These are phyloP conservation scores for Gadopsis marmoratus DNA, from an alignment of 2,797 vertebrate species.

Conservation along the genomic window DNA sequence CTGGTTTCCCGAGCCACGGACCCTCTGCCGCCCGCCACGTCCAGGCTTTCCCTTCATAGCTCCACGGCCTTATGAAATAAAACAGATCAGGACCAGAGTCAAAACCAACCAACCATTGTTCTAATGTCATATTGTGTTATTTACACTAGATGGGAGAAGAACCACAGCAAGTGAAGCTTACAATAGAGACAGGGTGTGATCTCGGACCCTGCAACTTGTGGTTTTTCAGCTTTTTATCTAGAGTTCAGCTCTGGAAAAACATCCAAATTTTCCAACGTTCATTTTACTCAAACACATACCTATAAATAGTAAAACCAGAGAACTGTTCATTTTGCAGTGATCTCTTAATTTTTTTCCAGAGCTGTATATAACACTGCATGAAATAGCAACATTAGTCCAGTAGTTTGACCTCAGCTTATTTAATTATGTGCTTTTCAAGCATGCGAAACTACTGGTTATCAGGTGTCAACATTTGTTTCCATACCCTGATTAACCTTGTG, in stretches of 20 bases:
- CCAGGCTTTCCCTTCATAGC: conserved; percentile 93
- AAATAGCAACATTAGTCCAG: background rate
- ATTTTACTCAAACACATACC: no score
- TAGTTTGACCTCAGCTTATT: background rate
- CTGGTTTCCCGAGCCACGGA: conserved; percentile 90
- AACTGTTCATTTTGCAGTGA: no score
- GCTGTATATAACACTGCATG: background rate
- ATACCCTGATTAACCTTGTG: background rate
- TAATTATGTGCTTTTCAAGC: background rate
- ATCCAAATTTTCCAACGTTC: no score
- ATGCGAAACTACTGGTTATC: background rate
- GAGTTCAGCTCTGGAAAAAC: no score
- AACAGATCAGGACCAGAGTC: background rate
- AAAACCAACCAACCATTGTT: background rate
- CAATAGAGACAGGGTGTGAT: background rate
- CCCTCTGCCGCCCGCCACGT: conserved; percentile 94
- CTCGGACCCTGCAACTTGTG: background rate
- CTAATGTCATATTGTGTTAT: background rate
- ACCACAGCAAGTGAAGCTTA: background rate
- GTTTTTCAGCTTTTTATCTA: background rate
- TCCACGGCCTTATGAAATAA: conserved; percentile 87
- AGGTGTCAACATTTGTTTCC: background rate
- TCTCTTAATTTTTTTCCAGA: no score
- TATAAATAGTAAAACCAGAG: no score
- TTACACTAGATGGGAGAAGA: background rate